These are phyloP conservation scores for Lasiurus cinereus DNA, from an alignment of 2,113 vertebrate genomes.

Conservation along the genomic window DNA sequence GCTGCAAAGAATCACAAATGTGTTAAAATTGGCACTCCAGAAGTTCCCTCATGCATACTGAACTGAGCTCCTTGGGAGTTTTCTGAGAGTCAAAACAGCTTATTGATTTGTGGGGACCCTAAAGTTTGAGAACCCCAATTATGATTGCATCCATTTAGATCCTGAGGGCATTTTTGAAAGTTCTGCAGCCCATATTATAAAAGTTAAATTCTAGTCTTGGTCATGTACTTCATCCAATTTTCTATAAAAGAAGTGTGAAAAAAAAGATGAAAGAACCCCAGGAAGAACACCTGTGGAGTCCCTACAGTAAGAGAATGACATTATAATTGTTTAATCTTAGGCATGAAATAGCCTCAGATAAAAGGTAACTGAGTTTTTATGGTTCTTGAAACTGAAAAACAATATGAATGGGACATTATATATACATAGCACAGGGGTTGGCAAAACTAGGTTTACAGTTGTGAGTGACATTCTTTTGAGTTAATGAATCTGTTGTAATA, in stretches of 20 bases:
- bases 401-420: background rate
- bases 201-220: background rate
- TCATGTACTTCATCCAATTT: slow-evolving; percentile 36
- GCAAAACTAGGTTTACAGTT: background rate
- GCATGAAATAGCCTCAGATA: slow-evolving; percentile 37
- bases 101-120: background rate
- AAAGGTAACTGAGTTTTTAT: background rate
- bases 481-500: background rate
- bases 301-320: background rate
- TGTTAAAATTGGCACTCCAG: background rate
- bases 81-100: background rate
- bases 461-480: background rate
- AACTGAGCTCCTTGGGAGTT: background rate
- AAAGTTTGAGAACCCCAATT: background rate
- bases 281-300: background rate
- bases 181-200: background rate
- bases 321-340: slow-evolving; percentile 54
- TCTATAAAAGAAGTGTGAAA: slow-evolving; percentile 31
- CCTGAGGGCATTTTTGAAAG: background rate
- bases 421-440: background rate
- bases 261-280: background rate
- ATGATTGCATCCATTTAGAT: background rate
- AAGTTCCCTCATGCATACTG: background rate
- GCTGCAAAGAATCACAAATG: background rate
- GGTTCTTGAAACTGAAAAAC: background rate